Conservation (phyloP, 2,888 invertebrate species). For the Brachynemurus nebulosus region DNA sequence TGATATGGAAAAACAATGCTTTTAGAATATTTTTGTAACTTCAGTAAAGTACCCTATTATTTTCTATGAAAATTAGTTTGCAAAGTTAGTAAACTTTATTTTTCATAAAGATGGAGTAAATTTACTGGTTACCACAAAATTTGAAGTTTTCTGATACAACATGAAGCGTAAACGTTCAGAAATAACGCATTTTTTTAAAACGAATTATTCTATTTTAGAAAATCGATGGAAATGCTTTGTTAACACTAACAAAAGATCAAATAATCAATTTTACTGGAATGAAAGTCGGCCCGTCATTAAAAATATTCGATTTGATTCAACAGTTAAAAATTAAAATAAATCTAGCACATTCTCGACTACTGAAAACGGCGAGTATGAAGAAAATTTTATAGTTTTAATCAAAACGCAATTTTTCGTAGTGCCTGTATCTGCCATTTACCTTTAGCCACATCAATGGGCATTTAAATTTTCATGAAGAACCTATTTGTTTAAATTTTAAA, state of each 20-base stretch:
- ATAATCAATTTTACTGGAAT: constrained; percentile 79
- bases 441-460: too few species aligned
- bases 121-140: too few species aligned
- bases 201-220: constrained; percentile 35
- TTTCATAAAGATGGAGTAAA: too few species aligned
- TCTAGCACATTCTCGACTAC: constrained; percentile 50
- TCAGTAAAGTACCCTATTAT: too few species aligned
- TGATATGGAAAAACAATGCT: too few species aligned
- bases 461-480: too few species aligned
- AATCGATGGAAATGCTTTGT: constrained; percentile 67
- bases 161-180: too few species aligned
- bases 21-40: too few species aligned
- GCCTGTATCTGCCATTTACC: background rate
- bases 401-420: background rate
- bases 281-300: constrained; percentile 89
- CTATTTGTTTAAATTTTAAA: too few species aligned
- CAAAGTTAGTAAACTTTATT: too few species aligned
- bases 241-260: constrained; percentile 76
- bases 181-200: background rate
- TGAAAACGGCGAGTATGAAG: constrained; percentile 48
- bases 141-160: background rate
- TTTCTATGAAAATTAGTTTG: too few species aligned
- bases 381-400: constrained; percentile 44
- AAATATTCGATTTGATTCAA: constrained; percentile 85
- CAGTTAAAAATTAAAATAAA: constrained; percentile 78